phyloP scores from a whole-genome alignment of 1,140 invertebrate genomes.

The Stenopsyche tienmushanensis region DNA sequence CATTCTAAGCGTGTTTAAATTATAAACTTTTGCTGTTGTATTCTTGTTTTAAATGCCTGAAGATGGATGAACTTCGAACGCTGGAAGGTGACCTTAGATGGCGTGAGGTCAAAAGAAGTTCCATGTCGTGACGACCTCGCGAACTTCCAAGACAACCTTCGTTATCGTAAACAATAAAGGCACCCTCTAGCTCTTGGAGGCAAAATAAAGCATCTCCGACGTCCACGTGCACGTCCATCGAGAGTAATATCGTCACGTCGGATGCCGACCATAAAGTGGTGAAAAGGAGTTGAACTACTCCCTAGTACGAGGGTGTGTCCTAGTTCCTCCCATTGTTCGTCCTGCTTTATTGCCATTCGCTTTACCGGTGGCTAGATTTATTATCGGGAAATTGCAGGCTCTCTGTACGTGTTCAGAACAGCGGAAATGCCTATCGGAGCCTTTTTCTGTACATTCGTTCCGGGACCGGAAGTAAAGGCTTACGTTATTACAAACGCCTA shows the following conservation, averaged over 20 bases:
- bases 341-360: background rate
- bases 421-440: background rate
- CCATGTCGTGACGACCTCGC: background rate
- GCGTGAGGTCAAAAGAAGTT: background rate
- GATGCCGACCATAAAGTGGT: background rate
- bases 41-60: no score
- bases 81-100: background rate
- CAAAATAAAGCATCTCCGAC: background rate
- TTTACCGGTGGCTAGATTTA: slow-evolving; percentile 10
- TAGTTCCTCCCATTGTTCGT: background rate
- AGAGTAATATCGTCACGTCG: background rate
- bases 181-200: no score
- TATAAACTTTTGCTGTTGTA: no score
- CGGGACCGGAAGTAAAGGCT: no score
- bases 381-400: slow-evolving; percentile 16
- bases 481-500: no score
- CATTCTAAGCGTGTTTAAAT: no score
- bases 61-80: no score
- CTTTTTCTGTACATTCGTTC: background rate
- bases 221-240: background rate
- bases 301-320: background rate
- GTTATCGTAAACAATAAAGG: background rate
- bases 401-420: background rate
- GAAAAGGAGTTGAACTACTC: background rate
- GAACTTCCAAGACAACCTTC: no score